phyloP scores from a whole-genome alignment of 2,113 vertebrate genomes.

The Clupea harengus region DNA sequence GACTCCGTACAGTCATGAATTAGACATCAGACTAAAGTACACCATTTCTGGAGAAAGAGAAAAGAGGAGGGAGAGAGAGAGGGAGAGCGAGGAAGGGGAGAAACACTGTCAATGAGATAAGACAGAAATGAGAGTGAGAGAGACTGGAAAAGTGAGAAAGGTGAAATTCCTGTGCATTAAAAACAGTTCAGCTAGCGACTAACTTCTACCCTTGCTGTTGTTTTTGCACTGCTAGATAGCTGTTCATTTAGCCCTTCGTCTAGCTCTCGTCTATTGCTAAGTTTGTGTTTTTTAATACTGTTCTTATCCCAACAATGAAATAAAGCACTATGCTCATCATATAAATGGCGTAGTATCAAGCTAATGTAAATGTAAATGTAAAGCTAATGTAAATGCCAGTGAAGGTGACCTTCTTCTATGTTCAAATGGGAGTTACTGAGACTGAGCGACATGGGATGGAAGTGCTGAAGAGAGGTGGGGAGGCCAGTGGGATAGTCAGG shows the following conservation, averaged over 20 bases:
- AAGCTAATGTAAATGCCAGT: too few species aligned
- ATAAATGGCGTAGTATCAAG: too few species aligned
- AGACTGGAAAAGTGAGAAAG: neutral
- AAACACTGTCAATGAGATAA: neutral
- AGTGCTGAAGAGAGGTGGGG: neutral
- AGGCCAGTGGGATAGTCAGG: neutral
- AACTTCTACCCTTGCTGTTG: neutral
- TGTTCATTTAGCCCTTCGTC: neutral
- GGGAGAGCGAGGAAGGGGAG: neutral
- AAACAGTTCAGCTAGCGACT: neutral
- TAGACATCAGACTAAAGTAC: conserved; percentile 13
- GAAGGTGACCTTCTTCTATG: neutral
- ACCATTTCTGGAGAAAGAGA: neutral
- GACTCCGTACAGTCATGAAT: conserved; percentile 1
- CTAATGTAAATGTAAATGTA: neutral
- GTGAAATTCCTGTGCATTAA: neutral
- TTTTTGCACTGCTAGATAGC: neutral
- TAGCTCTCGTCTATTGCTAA: neutral
- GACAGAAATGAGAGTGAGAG: neutral
- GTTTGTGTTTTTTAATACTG: neutral
- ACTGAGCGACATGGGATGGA: neutral
- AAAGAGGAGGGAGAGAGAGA: neutral
- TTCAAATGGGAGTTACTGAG: neutral
- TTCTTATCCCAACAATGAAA: neutral
- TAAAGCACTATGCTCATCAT: neutral